Evolutionary conservation across 1,140 invertebrate species (phyloP).

Genomic region (Arctopsyche grandis): DNA sequence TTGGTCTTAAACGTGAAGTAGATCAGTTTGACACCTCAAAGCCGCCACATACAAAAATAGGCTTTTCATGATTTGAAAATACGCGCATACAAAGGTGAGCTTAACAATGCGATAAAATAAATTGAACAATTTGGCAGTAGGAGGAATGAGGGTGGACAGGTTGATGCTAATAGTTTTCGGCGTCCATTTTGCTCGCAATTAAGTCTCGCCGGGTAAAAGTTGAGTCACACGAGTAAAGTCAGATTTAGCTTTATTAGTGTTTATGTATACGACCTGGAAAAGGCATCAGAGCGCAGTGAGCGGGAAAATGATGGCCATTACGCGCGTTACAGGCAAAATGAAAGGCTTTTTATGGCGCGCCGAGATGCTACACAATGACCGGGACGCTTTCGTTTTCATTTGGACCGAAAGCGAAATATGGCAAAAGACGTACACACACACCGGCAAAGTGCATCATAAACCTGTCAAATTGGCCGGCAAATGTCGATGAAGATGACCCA

Average conservation of each 20-base stretch:
- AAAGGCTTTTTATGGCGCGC: constrained; percentile 36
- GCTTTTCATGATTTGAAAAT: too few relatives aligned
- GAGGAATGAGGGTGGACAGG: too few relatives aligned
- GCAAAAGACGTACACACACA: neutral
- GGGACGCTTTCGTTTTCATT: constrained; percentile 39
- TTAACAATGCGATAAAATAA: neutral
- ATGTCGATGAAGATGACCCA: neutral
- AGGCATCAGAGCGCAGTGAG: constrained; percentile 27
- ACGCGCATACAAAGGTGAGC: neutral
- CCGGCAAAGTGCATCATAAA: constrained; percentile 16
- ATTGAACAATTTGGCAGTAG: neutral
- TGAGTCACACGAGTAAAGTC: constrained; percentile 33
- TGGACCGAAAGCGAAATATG: constrained; percentile 33
- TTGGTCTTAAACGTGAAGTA: too few relatives aligned
- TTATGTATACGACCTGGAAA: constrained; percentile 42
- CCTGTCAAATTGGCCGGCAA: neutral
- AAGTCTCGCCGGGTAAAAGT: neutral
- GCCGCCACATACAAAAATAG: too few relatives aligned
- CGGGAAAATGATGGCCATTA: constrained; percentile 42
- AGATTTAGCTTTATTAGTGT: constrained; percentile 43
- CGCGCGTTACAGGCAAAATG: constrained; percentile 36
- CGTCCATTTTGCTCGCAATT: neutral
- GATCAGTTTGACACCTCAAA: too few relatives aligned
- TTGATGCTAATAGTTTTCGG: neutral
- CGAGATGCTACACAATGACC: constrained; percentile 1